These are phyloP conservation scores for Geotrypetes seraphini DNA, from an alignment of 2,797 vertebrate genomes.

Conservation along the genomic window DNA sequence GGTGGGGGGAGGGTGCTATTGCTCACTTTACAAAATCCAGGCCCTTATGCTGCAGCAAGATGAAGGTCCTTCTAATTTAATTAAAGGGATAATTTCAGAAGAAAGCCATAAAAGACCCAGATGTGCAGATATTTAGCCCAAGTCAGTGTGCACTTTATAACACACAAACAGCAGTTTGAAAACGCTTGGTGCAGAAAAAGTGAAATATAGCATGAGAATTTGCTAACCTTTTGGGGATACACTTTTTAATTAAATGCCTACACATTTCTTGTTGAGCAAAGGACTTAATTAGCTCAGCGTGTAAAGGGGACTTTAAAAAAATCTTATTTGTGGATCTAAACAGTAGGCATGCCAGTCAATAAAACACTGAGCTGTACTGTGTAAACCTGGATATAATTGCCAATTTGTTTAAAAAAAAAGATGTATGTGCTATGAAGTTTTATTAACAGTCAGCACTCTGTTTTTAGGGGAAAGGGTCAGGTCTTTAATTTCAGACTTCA, in stretches of 20 bases:
- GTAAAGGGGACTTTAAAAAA: constrained; percentile 10
- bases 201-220: constrained; percentile 36
- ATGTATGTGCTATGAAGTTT: neutral
- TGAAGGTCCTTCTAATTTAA: too few species aligned
- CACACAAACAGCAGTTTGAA: constrained; percentile 41
- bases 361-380: constrained; percentile 11
- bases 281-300: constrained; percentile 27
- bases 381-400: constrained; percentile 7
- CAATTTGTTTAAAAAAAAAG: constrained; percentile 16
- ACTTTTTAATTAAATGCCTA: constrained; percentile 44
- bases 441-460: constrained; percentile 13
- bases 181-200: constrained; percentile 50
- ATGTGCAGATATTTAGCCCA: constrained; percentile 32
- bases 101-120: constrained; percentile 32
- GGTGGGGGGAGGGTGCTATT: too few species aligned
- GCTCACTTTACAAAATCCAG: too few species aligned
- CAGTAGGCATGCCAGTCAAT: constrained; percentile 23
- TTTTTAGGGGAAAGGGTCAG: constrained; percentile 2
- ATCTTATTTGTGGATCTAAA: constrained; percentile 21
- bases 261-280: constrained; percentile 18
- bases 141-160: constrained; percentile 15
- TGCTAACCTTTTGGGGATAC: constrained; percentile 40
- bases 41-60: too few species aligned
- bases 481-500: constrained; percentile 11
- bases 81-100: constrained; percentile 34